Base-by-base conservation (phyloP, 2,888 invertebrate species). In the Megastigmus dorsalis region DNA sequence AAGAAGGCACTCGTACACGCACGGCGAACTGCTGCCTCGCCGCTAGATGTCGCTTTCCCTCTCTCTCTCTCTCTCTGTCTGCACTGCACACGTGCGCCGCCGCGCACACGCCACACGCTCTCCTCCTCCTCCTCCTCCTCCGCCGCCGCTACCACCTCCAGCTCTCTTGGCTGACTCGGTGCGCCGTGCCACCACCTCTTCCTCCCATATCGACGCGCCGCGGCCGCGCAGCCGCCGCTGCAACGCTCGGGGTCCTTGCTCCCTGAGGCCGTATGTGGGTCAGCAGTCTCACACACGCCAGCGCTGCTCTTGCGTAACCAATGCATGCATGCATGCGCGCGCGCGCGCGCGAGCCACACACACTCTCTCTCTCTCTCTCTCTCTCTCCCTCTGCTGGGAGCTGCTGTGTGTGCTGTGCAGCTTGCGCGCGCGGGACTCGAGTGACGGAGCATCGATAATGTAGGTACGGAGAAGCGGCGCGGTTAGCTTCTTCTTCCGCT, bases 271-370 rank as follows among this genome's bases (percentile, higher is more conserved):
- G 86, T 87, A 88, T 88, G 86, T 88, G 82, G 88, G 88, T 88
- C 88, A 88, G 86, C 87, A 87, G 88, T 88, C 88, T 88, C 86
- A 86, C 87, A 87, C 88, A 86, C 86, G 87, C 72, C 71, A 55
- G 50, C 59, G 60, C 82, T 85, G 43, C 82, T 86, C 85, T 87
- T 87, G 87, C 87, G 87, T 86, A 87, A 88, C 85, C 83, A 84
- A 85, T 86, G 86, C 86, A 87, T 86, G 84, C 83, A 13, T 33
- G 48, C n/a, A 38, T 43, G n/a, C n/a, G 26, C 30, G 33, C 30
- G n/a, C n/a, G n/a, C n/a, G n/a, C n/a, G n/a, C n/a, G n/a, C n/a
- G n/a, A n/a, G n/a, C n/a, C n/a, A n/a, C n/a, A n/a, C n/a, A n/a
- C n/a, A n/a, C n/a, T n/a, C n/a, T n/a, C n/a, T n/a, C n/a, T n/a